Percentiles rank a stretch among this genome's conserved stretches.
Conservation (phyloP, 2,113 vertebrate genomes). For the Corapipo altera region DNA sequence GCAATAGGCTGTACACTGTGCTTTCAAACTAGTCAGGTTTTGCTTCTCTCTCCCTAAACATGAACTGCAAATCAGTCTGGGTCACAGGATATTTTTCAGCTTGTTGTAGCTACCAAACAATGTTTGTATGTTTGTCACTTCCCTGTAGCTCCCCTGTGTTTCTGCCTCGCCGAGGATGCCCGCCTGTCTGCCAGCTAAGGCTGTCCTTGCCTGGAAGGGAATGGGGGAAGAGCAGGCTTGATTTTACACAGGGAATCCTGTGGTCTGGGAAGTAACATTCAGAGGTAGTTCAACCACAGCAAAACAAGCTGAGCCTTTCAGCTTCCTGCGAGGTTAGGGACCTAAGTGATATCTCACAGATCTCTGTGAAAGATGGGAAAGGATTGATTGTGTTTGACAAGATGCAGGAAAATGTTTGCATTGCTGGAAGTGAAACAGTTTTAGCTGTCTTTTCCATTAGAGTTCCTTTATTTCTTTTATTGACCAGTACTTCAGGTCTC, state of each 20-base stretch:
- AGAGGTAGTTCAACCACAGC: background rate
- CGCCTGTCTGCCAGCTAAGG: background rate
- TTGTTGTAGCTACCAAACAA: background rate
- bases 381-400: background rate
- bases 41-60: background rate
- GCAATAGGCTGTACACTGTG: background rate
- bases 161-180: background rate
- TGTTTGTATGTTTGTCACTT: background rate
- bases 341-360: accelerated
- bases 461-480: background rate
- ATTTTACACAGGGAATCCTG: background rate
- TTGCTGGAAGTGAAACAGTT: background rate
- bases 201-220: background rate
- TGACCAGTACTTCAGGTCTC: background rate
- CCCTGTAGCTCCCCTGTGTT: background rate
- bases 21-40: background rate
- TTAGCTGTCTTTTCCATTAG: background rate
- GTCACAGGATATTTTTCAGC: background rate
- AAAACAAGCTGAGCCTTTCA: background rate
- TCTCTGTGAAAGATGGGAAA: background rate
- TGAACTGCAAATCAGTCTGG: background rate
- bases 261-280: background rate
- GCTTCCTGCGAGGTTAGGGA: background rate
- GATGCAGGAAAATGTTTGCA: background rate
- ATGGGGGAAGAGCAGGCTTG: background rate